Conservation (phyloP, 2,113 vertebrate species). For the Corydoras sp. region DNA sequence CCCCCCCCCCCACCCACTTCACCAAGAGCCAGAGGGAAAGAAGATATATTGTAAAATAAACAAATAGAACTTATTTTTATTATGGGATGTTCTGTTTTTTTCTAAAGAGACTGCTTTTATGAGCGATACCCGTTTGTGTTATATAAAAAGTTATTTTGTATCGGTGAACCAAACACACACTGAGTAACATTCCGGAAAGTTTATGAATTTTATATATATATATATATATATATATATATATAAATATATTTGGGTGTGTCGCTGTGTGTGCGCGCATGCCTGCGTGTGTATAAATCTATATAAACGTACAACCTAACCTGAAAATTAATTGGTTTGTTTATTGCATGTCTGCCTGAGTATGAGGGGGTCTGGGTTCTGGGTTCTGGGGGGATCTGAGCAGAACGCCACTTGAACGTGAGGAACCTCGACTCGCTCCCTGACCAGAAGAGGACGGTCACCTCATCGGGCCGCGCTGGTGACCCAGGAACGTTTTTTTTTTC, state of each 20-base stretch:
- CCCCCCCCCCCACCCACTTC: neutral
- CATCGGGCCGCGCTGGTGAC: constrained; percentile 39
- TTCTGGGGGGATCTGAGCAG: constrained; percentile 32
- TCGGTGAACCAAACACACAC: constrained; percentile 58
- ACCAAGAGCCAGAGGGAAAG: constrained; percentile 57
- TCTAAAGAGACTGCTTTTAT: constrained; percentile 74
- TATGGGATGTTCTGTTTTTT: constrained; percentile 85
- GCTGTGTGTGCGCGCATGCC: too few relatives aligned
- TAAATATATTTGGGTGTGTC: too few relatives aligned
- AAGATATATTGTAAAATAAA: constrained; percentile 99
- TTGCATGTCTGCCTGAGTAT: constrained; percentile 64
- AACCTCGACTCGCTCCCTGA: constrained; percentile 25
- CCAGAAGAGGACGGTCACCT: constrained; percentile 43
- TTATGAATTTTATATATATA: constrained; percentile 59
- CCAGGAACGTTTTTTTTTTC: too few relatives aligned
- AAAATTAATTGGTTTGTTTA: constrained; percentile 60
- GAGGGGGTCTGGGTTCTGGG: constrained; percentile 47
- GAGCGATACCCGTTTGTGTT: constrained; percentile 73
- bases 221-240: constrained; percentile 52
- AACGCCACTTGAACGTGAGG: constrained; percentile 22
- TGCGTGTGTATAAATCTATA: constrained; percentile 69
- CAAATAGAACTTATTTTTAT: constrained; percentile 99
- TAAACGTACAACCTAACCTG: constrained; percentile 70
- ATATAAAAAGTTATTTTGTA: constrained; percentile 93
- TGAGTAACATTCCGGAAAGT: constrained; percentile 77